These are phyloP conservation scores for Lucilia sericata DNA, from an alignment of 1,140 invertebrate genomes.

Conservation along the genomic window DNA sequence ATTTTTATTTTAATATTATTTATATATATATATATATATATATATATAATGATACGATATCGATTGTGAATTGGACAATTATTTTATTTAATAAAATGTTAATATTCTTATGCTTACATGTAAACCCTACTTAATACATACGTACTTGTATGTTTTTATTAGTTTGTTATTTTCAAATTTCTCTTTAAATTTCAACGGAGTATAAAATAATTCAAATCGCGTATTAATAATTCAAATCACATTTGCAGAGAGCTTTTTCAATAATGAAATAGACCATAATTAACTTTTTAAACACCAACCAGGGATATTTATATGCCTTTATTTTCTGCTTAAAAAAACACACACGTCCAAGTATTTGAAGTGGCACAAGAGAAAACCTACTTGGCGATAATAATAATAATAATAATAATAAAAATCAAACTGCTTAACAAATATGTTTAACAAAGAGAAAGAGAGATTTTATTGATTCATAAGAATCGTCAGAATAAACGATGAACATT, in stretches of 20 bases:
- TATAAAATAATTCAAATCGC: too few species aligned
- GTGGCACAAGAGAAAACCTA: conserved; percentile 10
- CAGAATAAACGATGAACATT: not conserved
- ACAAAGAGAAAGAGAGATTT: not conserved
- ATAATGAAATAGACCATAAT: not conserved
- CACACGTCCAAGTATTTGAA: conserved; percentile 21
- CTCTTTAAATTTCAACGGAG: too few species aligned
- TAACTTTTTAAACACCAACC: not conserved
- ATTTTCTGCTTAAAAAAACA: not conserved
- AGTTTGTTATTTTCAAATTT: too few species aligned
- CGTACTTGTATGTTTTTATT: too few species aligned
- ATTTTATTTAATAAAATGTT: too few species aligned
- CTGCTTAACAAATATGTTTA: not conserved
- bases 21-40: too few species aligned
- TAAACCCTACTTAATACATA: too few species aligned
- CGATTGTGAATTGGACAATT: too few species aligned
- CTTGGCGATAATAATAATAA: not conserved
- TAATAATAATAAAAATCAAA: not conserved
- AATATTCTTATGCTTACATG: too few species aligned
- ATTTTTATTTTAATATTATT: too few species aligned
- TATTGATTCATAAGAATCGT: not conserved
- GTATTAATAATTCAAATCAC: not conserved
- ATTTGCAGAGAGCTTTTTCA: not conserved
- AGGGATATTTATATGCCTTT: not conserved
- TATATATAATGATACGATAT: too few species aligned